phyloP scores from a whole-genome alignment of 1,140 invertebrate genomes.

The Maconellicoccus hirsutus region DNA sequence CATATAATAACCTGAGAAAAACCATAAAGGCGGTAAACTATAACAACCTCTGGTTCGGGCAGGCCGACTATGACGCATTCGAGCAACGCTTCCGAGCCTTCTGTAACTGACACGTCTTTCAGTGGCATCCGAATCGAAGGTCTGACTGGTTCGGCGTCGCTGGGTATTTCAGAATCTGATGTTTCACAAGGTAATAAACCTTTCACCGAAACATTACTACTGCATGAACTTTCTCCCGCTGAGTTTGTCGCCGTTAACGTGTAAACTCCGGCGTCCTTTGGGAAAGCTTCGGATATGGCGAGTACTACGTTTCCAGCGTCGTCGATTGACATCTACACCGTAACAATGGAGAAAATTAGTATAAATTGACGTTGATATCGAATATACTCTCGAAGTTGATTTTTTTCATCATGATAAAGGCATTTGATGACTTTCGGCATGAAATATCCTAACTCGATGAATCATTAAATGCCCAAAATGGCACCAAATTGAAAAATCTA shows the following conservation, averaged over 20 bases:
- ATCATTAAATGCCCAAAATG: too few species aligned
- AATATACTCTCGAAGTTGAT: too few species aligned
- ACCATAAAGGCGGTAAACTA: too few species aligned
- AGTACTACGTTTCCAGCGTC: slow-evolving; percentile 49
- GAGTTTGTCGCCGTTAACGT: slow-evolving; percentile 49
- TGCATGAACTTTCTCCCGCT: slow-evolving; percentile 47
- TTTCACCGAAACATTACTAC: slow-evolving; percentile 56
- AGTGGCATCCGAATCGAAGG: slow-evolving; percentile 60
- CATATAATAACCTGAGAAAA: slow-evolving; percentile 23
- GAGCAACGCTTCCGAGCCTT: slow-evolving; percentile 55
- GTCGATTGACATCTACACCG: slow-evolving; percentile 32
- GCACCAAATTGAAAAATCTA: too few species aligned
- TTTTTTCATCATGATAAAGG: too few species aligned
- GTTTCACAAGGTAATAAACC: slow-evolving; percentile 54
- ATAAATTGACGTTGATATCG: too few species aligned
- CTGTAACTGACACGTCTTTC: slow-evolving; percentile 51
- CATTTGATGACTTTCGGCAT: too few species aligned
- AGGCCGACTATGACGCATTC: slow-evolving; percentile 73
- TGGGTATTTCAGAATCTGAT: slow-evolving; percentile 56
- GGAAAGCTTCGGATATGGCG: slow-evolving; percentile 52
- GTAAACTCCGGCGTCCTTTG: slow-evolving; percentile 58
- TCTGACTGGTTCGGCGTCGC: slow-evolving; percentile 55
- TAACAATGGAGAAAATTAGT: too few species aligned
- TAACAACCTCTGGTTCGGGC: slow-evolving; percentile 62
- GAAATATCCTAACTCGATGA: too few species aligned